Conservation (phyloP, 2,888 invertebrate species). For the Adelognathus sp. region DNA sequence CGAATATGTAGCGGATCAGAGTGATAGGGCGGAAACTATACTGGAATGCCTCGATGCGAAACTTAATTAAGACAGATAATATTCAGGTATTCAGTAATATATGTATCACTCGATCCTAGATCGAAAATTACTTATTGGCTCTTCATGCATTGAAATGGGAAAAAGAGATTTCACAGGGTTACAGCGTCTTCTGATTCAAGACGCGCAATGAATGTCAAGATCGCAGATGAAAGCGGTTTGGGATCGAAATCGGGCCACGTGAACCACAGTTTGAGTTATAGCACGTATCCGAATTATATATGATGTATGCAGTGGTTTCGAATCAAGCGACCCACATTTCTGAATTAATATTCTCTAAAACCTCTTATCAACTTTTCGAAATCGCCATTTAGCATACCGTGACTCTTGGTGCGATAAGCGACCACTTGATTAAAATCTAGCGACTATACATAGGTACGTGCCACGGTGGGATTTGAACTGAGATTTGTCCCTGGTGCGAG, state of each 20-base stretch:
- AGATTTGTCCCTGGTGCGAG: slow-evolving; percentile 37
- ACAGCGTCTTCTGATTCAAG: too few species aligned
- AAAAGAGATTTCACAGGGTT: too few species aligned
- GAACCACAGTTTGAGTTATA: background rate
- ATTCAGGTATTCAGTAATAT: too few species aligned
- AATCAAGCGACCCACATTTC: background rate
- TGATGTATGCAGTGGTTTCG: background rate
- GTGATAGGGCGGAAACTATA: too few species aligned
- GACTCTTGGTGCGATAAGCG: slow-evolving; percentile 32
- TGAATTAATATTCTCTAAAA: slow-evolving; percentile 13
- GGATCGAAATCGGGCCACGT: background rate
- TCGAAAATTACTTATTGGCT: too few species aligned
- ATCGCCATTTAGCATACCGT: slow-evolving; percentile 13
- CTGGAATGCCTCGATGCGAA: too few species aligned
- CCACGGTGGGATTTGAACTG: background rate
- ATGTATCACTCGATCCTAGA: too few species aligned
- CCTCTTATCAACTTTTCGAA: background rate
- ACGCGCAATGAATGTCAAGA: too few species aligned
- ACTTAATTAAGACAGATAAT: too few species aligned
- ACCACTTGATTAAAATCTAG: slow-evolving; percentile 23
- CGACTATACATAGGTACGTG: background rate
- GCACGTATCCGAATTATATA: background rate
- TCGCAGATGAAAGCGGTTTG: too few species aligned
- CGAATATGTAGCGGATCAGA: too few species aligned
- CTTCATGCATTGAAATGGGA: too few species aligned